These are phyloP conservation scores for Aix galericulata DNA, from an alignment of 2,113 vertebrate species.

Conservation along the genomic window DNA sequence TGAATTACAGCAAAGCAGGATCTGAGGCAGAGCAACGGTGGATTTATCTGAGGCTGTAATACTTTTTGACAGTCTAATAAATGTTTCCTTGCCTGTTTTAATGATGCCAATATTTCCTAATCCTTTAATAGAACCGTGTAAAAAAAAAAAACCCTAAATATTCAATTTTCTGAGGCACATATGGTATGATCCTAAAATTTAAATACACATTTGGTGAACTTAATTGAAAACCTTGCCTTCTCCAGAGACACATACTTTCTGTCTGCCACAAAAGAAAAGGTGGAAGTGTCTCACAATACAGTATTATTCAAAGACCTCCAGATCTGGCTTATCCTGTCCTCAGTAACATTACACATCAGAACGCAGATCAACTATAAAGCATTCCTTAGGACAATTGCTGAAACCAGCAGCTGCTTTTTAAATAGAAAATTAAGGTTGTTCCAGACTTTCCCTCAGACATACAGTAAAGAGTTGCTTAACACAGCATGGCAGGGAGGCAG, in stretches of 20 bases:
- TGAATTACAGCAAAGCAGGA: not conserved
- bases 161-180: not conserved
- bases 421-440: constrained; percentile 21
- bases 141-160: not conserved
- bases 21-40: not conserved
- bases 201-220: not conserved
- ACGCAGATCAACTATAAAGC: constrained; percentile 6
- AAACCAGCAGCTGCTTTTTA: constrained; percentile 29
- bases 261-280: constrained; percentile 8
- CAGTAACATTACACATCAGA: not conserved
- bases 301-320: not conserved
- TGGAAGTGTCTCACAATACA: constrained; percentile 31
- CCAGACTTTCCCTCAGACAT: not conserved
- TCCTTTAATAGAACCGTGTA: not conserved
- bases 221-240: not conserved
- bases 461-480: not conserved
- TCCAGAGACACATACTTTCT: not conserved
- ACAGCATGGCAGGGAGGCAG: not conserved
- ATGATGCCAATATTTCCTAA: not conserved
- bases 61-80: not conserved
- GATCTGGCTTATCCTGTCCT: not conserved
- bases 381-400: constrained; percentile 40
- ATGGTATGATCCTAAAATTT: not conserved
- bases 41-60: not conserved
- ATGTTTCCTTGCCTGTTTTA: not conserved